Evolutionary conservation across 2,113 vertebrate species (phyloP), one percentile per base, ranked within the genome.

Genomic region (Rallus limicola): DNA sequence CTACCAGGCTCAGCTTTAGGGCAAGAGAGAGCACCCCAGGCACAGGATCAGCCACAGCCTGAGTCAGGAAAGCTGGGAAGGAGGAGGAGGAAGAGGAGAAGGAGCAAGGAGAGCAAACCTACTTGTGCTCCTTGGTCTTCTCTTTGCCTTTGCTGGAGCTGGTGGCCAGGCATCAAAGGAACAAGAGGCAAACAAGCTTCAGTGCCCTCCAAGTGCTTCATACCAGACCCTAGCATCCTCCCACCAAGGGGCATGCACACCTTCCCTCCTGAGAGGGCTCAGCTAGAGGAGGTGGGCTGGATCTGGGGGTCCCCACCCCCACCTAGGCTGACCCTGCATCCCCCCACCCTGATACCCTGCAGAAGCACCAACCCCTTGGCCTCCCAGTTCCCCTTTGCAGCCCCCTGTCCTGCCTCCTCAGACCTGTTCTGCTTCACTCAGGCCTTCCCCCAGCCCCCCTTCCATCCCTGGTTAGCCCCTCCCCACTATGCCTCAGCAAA

Each of bases 91-190:
- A 25, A 8, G 6, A 26, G 25, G 50, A 82, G 31, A 25, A 26
- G 25, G 50, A 82, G 31, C 28, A 29, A 2, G 36, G 34, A 48
- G 21, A 58, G 40, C 60, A 88, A 94, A 96, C 96, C 97, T 98
- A 98, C 98, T 98, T 98, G 93, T 97, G 93, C 89, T 98, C 97
- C 92, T 98, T 98, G 3, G 82, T 97, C 95, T 98, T 98, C 96
- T 98, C 97, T 91, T 97, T 98, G 94, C 95, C 97, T 97, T 98
- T 98, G 95, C 98, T 98, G 97, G 94, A 95, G 83, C 38, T 21
- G 2, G 69, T 3, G 70, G 50, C 26, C 36, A 9, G 0, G 42
- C 29, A 2, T 52, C 2, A 9, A n/a, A 96, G 97, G 97, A 92
- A 97, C 7, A 93, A 93, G 93, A 93, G n/a, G 79, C 40, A 96